Percentiles rank a stretch among this genome's conserved stretches.
phyloP scores from a whole-genome alignment of 2,797 vertebrate genomes.

The Aplochiton taeniatus region DNA sequence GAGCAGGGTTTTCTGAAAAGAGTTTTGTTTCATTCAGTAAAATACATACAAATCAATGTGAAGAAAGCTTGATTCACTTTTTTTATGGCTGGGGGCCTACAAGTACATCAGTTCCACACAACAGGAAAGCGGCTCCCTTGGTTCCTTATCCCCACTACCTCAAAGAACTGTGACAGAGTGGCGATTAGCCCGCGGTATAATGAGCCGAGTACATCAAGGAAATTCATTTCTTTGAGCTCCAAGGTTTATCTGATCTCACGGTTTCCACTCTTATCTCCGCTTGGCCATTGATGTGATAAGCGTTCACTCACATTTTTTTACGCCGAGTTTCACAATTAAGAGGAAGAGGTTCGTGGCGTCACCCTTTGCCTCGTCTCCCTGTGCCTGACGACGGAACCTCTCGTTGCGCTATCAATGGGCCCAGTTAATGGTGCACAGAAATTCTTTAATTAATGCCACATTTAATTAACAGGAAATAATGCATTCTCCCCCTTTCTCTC shows the following conservation, averaged over 20 bases:
- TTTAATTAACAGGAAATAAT: conserved; percentile 19
- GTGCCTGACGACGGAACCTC: not conserved
- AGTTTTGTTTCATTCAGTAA: too few species aligned
- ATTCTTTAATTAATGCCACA: conserved; percentile 31
- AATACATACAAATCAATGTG: too few species aligned
- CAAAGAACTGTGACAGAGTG: conserved; percentile 12
- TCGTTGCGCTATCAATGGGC: conserved; percentile 17
- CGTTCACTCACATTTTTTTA: conserved; percentile 10
- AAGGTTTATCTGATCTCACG: conserved; percentile 5
- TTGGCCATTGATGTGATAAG: conserved; percentile 15
- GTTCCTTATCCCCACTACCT: not conserved
- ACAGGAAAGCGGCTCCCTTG: not conserved
- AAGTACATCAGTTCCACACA: not conserved
- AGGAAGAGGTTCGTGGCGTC: conserved; percentile 2
- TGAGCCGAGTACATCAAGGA: conserved; percentile 7
- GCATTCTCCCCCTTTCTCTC: conserved; percentile 2
- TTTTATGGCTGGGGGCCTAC: too few species aligned
- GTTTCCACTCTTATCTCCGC: conserved; percentile 8
- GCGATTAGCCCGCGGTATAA: conserved; percentile 12
- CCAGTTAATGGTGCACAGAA: conserved; percentile 28
- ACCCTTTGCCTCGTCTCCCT: not conserved
- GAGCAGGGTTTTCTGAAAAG: too few species aligned
- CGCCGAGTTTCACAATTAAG: conserved; percentile 13
- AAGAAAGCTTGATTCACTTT: too few species aligned
- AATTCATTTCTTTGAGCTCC: conserved; percentile 14